Evolutionary conservation across 2,113 vertebrate genomes (phyloP), one percentile per base, ranked within the genome.

Genomic region (Pardalotus punctatus): DNA sequence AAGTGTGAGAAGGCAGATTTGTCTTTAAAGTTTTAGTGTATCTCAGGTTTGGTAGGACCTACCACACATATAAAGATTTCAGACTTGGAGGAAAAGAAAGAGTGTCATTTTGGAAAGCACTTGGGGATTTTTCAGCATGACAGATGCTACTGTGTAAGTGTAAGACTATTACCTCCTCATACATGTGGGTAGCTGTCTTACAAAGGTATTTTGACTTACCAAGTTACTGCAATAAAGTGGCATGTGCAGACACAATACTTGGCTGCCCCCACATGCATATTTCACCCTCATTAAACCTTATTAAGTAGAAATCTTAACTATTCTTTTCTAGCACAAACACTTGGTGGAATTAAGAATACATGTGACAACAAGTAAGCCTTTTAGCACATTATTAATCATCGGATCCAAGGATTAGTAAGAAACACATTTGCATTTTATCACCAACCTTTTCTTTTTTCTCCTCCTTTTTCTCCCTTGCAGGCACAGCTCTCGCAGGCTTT

Each of bases 401-500:
- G 83, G 81, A 74, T 64, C 21, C 47, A 51, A 45, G 29, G 15
- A 77, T 80, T 74, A 79, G 54, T 57, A 35, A 57, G 70, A 88
- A 83, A 71, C 24, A 40, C 7, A 31, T 74, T 86, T 73, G 54
- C 64, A 72, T 92, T 74, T 95, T 65, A 86, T 82, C 20, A 67
- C 50, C 79, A 42, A 48, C 69, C 88, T 88, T 87, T 61, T 33
- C 48, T 45, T 31, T 25, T 48, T 42, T n/a, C 23, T 2, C 7
- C 6, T 12, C 5, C 2, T 11, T 9, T 61, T 81, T 29, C 81
- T 57, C 61, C 57, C 69, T 94, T 93, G 54, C 98, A 99, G 99
- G 98, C 99, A 85, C 99, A 99, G 92, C 97, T 99, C 33, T 99
- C 99, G 90, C 99, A 99, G 97, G 99, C 99, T 62, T 98, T 99